Base-by-base conservation (phyloP, 2,888 invertebrate species). In the Sicus ferrugineus region DNA sequence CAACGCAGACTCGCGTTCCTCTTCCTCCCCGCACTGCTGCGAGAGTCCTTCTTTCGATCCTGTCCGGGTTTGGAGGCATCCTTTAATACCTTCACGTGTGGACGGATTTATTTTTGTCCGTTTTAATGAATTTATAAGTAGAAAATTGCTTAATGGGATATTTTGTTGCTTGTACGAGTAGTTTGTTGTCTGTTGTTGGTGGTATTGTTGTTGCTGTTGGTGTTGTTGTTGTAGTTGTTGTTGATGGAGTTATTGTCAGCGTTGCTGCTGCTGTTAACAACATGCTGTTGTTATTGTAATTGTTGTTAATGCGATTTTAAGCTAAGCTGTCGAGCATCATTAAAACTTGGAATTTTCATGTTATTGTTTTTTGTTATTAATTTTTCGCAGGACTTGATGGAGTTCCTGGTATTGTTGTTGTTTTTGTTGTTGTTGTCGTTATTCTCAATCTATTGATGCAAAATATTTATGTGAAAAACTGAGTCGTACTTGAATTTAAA, bases 101-200 rank as follows among this genome's bases (percentile, higher is more conserved):
- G 30, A 46, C n/a, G 42, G 11, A 50, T 4, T 23, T 59, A 61
- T 58, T 67, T 67, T 67, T 67, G 67, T 67, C 30, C 48, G 58
- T 67, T 67, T 67, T 67, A 67, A 67, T 67, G 59, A 67, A 67
- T 67, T 67, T 67, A 67, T 67, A 59, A 59, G 67, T 30, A 59
- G 67, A 67, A 67, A 67, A 67, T 67, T 48, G 67, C 59, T 67
- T 67, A 21, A 67, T 59, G 46, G 28, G 54, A 54, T 54, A 28
- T 28, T 6, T 54, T 28, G 23, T 46, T 54, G 26, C 21, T 54
- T 23, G 23, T 26, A 23, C n/a, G 7, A 38, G 38, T n/a, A n/a
- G n/a, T 21, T 21, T 54, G 54, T 50, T 26, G 14, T 34, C 31
- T 46, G 54, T 42, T 34, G 58, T 42, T 59, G 59, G 30, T 48